Evolutionary conservation across 2,888 invertebrate genomes (phyloP).

Genomic region (Laothoe populi): DNA sequence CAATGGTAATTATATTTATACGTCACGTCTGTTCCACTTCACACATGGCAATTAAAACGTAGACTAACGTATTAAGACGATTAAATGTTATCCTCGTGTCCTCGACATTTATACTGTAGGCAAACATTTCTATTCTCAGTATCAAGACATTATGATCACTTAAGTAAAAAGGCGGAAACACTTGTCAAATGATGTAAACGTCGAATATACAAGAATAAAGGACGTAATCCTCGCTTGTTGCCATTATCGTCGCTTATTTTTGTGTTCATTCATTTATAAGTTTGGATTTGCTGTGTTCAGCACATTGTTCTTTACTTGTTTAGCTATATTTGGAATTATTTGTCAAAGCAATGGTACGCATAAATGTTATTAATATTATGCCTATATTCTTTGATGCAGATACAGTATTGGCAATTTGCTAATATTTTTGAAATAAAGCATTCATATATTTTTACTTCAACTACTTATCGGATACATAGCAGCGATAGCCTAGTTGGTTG

Average conservation of each 20-base stretch:
- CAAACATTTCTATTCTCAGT: slow-evolving; percentile 2
- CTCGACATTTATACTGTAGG: background rate
- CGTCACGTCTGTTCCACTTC: background rate
- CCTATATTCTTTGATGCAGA: no score
- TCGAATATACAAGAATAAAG: background rate
- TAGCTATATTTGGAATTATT: no score
- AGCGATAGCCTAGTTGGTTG: no score
- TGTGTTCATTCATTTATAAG: background rate
- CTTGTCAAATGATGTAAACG: background rate
- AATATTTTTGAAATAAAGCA: no score
- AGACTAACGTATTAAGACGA: background rate
- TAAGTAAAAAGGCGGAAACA: slow-evolving; percentile 17
- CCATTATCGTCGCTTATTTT: slow-evolving; percentile 10
- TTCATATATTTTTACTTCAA: no score
- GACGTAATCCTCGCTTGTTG: slow-evolving; percentile 6
- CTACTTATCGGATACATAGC: no score
- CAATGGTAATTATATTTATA: slow-evolving; percentile 4
- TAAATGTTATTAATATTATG: no score
- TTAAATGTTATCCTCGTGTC: slow-evolving; percentile 3
- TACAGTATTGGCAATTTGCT: no score
- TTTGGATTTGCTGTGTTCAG: background rate
- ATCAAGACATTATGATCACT: slow-evolving; percentile 9
- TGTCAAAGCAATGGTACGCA: no score
- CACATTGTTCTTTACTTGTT: background rate
- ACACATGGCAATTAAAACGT: background rate